Evolutionary conservation across 2,888 invertebrate genomes (phyloP), one percentile per base, ranked within the genome.

Genomic region (Zaprionus lineosus): DNA sequence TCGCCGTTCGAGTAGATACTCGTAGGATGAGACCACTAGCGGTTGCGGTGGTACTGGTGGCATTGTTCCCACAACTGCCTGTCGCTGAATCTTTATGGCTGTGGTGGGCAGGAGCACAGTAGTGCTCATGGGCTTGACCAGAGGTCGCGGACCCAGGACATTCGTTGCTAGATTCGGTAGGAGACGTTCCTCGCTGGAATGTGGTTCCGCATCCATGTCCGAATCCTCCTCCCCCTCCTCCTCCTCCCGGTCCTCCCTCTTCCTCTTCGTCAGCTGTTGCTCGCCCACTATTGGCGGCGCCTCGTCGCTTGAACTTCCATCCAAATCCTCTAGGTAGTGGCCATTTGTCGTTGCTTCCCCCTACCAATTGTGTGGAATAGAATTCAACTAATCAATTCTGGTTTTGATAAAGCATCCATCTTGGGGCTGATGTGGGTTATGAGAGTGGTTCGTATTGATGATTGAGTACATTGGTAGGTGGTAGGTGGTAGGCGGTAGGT

Each of bases 301-400:
- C 71, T 83, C 89, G 87, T 87, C 89, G 88, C 87, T 88, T 88
- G 87, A 89, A 86, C 86, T 89, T 90, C 89, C 89, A 89, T 85
- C 89, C 87, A 84, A 89, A 89, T 89, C 88, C 88, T 86, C 86
- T 89, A 89, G 90, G 89, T 89, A 87, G 90, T 88, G 88, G 90
- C 90, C 90, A 90, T 90, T 90, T 89, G 89, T 88, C 89, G 89
- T 87, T 88, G 89, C 87, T 90, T 90, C 90, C 90, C 90, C 90
- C 90, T 90, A 90, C 90, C 90, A 90, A 90, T 90, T 90, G 88
- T 89, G 89, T 87, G 90, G 89, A 90, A 89, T 89, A 90, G 89
- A 90, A 89, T 90, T 89, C 90, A 90, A 89, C 89, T 89, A 89
- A 89, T 89, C 90, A 87, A 88, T 88, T 88, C 88, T 88, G 88